These are phyloP conservation scores for Eira barbara DNA, from an alignment of 2,113 vertebrate species.

Conservation along the genomic window DNA sequence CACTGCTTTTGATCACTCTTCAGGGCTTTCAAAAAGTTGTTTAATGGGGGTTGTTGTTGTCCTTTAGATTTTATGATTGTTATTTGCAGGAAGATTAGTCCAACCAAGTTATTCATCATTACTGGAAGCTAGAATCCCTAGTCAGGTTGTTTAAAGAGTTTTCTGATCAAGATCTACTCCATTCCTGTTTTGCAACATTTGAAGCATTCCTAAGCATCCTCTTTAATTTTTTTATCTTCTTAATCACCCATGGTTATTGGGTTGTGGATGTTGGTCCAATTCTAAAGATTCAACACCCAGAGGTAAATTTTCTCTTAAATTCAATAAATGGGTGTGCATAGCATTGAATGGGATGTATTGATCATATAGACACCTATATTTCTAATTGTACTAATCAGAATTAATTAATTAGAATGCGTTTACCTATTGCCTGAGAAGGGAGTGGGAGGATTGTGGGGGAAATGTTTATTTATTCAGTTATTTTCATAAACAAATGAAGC, in stretches of 20 bases:
- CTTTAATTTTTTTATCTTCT: slow-evolving; percentile 4
- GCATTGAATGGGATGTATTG: background rate
- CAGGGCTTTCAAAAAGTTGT: background rate
- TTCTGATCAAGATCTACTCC: background rate
- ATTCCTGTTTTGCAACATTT: background rate
- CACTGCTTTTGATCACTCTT: slow-evolving; percentile 4
- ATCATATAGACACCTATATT: background rate
- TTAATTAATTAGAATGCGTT: background rate
- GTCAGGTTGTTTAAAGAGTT: background rate
- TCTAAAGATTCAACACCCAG: background rate
- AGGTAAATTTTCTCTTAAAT: background rate
- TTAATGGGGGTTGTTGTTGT: background rate
- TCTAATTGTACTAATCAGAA: background rate
- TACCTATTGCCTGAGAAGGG: background rate
- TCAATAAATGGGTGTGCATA: background rate
- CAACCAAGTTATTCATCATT: background rate
- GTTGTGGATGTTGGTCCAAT: background rate
- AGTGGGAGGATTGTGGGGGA: background rate
- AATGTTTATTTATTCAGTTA: background rate
- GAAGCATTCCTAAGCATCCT: background rate
- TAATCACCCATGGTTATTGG: background rate
- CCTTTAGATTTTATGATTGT: background rate
- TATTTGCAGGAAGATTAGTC: background rate
- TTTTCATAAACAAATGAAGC: slow-evolving; percentile 14
- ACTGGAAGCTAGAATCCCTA: background rate